Evolutionary conservation across 30 jellyfish, hydroid and myxozoan genomes (phyloP).

Genomic region (Aurelia aurita complex sp. Pacific): DNA sequence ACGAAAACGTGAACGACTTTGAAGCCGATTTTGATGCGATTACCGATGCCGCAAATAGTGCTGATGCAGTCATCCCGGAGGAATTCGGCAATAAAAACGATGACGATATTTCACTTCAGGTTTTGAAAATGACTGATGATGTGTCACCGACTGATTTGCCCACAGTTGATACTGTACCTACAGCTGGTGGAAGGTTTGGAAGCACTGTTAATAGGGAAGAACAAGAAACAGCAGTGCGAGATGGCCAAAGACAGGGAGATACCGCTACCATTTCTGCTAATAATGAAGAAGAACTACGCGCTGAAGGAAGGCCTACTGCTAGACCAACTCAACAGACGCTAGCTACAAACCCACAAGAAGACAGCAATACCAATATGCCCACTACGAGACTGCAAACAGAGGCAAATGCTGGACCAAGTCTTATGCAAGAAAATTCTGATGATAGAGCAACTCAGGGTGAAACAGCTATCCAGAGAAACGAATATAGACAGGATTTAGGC

Average conservation of each 20-base stretch:
- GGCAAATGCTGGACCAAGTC: background rate
- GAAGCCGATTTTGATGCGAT: slow-evolving; percentile 69
- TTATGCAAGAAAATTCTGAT: background rate
- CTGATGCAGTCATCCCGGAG: slow-evolving; percentile 24
- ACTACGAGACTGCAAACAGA: background rate
- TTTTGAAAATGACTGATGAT: background rate
- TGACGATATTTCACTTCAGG: slow-evolving; percentile 37
- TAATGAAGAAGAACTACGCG: no score
- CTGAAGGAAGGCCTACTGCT: no score
- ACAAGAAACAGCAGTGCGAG: background rate
- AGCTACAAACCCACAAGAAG: background rate
- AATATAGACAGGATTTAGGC: background rate
- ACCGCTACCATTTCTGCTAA: background rate
- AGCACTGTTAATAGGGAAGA: background rate
- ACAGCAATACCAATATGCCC: background rate
- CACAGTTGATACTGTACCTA: background rate
- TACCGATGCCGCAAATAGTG: slow-evolving; percentile 56
- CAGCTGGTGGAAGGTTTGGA: background rate
- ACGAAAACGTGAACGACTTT: slow-evolving; percentile 44
- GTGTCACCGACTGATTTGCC: background rate
- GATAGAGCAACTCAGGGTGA: no score
- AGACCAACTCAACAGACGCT: background rate
- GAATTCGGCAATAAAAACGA: background rate
- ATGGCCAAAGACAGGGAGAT: background rate
- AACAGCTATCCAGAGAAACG: no score